Conservation (phyloP, 2,888 invertebrate genomes). For the Acutogordius australiensis region DNA sequence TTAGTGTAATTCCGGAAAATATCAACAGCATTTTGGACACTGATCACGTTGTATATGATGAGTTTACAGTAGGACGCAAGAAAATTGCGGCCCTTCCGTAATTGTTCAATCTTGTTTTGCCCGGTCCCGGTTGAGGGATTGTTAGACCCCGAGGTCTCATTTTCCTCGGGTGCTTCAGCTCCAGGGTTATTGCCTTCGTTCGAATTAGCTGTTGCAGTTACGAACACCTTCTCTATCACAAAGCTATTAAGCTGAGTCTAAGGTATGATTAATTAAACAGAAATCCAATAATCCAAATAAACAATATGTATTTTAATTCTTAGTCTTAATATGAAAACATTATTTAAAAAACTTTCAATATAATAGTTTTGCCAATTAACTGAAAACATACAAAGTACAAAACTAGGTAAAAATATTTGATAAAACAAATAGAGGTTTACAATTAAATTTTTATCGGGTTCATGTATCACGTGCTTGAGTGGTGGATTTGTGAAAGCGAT, state of each 20-base stretch:
- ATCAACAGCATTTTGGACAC: conserved; percentile 56
- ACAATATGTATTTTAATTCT: too few relatives aligned
- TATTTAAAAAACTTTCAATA: too few relatives aligned
- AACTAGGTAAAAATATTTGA: too few relatives aligned
- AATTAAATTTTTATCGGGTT: conserved; percentile 35
- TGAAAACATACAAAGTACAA: too few relatives aligned
- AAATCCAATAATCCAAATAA: too few relatives aligned
- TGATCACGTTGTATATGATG: conserved; percentile 80
- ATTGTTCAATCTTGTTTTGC: conserved; percentile 66
- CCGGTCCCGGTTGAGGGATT: conserved; percentile 31
- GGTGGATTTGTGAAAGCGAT: conserved; percentile 24
- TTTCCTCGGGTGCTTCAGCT: too few relatives aligned
- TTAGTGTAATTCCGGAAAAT: conserved; percentile 90
- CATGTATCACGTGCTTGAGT: conserved; percentile 26
- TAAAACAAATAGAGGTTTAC: too few relatives aligned
- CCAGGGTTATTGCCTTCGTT: too few relatives aligned
- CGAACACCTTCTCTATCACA: conserved; percentile 69
- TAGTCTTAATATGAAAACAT: too few relatives aligned
- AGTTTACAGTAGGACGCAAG: conserved; percentile 86
- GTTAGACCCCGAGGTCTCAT: conserved; percentile 15
- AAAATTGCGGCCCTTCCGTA: conserved; percentile 78
- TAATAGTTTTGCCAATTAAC: too few relatives aligned
- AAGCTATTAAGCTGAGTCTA: conserved; percentile 56
- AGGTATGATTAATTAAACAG: conserved; percentile 27
- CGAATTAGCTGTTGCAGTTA: conserved; percentile 56